Evolutionary conservation across 2,113 vertebrate genomes (phyloP).

Genomic region (Gadus chalcogrammus): DNA sequence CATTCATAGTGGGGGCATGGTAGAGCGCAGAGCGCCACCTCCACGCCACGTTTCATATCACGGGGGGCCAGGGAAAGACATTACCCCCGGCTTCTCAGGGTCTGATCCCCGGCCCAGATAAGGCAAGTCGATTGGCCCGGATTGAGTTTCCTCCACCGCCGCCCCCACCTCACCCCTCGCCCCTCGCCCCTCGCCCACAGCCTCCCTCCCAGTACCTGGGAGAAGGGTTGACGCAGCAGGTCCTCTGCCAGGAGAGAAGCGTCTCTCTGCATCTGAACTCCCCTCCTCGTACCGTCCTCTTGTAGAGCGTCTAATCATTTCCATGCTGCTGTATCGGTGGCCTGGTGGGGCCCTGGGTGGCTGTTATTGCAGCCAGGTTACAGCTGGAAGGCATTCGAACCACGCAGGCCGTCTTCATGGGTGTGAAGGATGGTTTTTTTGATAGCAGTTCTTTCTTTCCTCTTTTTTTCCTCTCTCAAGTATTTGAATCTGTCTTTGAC

Average conservation of each 20-base stretch:
- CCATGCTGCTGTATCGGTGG: slow-evolving; percentile 49
- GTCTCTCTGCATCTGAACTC: slow-evolving; percentile 21
- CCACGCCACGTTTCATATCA: slow-evolving; percentile 36
- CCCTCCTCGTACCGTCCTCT: slow-evolving; percentile 25
- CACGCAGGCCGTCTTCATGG: slow-evolving; percentile 33
- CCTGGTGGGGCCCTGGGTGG: slow-evolving; percentile 39
- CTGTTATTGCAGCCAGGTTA: slow-evolving; percentile 43
- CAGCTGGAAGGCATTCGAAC: slow-evolving; percentile 58
- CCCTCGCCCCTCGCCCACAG: neutral
- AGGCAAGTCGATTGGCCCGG: slow-evolving; percentile 39
- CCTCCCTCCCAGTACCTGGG: slow-evolving; percentile 11
- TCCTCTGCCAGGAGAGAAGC: slow-evolving; percentile 40
- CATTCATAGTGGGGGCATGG: no score
- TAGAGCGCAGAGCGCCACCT: neutral
- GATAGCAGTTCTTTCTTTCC: slow-evolving; percentile 16
- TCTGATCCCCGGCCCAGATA: slow-evolving; percentile 60
- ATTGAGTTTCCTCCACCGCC: slow-evolving; percentile 26
- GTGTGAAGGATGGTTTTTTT: slow-evolving; percentile 40
- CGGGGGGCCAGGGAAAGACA: slow-evolving; percentile 42
- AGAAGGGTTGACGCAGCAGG: slow-evolving; percentile 27
- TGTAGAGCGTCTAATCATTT: slow-evolving; percentile 53
- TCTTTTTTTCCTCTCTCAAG: neutral
- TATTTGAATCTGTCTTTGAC: slow-evolving; percentile 17
- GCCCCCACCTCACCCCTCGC: neutral
- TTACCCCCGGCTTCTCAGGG: slow-evolving; percentile 40